phyloP scores from a whole-genome alignment of 1,140 invertebrate genomes.

The Campoletis sonorensis region DNA sequence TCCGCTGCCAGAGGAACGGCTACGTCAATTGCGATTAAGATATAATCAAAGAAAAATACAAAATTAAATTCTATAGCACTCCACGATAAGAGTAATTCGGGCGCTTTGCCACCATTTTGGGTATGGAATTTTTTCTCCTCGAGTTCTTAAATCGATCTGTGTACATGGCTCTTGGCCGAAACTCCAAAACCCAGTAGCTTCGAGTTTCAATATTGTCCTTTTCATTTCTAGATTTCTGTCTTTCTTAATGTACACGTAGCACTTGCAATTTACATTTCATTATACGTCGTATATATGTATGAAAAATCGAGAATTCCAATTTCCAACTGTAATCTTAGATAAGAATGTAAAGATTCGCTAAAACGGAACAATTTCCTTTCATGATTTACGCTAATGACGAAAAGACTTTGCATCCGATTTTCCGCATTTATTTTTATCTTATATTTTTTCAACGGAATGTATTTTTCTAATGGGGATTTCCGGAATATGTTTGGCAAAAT shows the following conservation, averaged over 20 bases:
- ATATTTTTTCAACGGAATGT: too few species aligned
- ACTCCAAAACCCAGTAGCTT: constrained; percentile 10
- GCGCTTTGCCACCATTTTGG: constrained; percentile 29
- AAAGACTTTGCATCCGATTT: too few species aligned
- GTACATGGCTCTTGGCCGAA: constrained; percentile 20
- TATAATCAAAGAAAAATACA: constrained; percentile 69
- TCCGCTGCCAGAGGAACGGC: constrained; percentile 24
- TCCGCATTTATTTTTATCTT: too few species aligned
- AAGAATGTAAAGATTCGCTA: background rate
- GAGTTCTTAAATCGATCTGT: background rate
- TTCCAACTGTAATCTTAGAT: background rate
- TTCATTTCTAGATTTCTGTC: constrained; percentile 30
- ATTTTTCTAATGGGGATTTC: too few species aligned
- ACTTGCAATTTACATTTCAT: background rate
- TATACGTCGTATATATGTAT: background rate
- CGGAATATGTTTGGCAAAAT: too few species aligned
- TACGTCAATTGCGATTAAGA: constrained; percentile 67
- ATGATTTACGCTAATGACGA: too few species aligned
- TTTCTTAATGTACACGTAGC: background rate
- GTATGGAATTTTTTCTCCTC: background rate
- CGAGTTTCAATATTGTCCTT: constrained; percentile 18
- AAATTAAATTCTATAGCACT: background rate
- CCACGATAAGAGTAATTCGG: constrained; percentile 55
- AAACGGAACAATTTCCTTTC: background rate
- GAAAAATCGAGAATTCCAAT: background rate